Percentiles rank a stretch among this genome's conserved stretches.
Evolutionary conservation across 2,888 invertebrate genomes (phyloP).

Genomic region (Phaedon cochleariae): DNA sequence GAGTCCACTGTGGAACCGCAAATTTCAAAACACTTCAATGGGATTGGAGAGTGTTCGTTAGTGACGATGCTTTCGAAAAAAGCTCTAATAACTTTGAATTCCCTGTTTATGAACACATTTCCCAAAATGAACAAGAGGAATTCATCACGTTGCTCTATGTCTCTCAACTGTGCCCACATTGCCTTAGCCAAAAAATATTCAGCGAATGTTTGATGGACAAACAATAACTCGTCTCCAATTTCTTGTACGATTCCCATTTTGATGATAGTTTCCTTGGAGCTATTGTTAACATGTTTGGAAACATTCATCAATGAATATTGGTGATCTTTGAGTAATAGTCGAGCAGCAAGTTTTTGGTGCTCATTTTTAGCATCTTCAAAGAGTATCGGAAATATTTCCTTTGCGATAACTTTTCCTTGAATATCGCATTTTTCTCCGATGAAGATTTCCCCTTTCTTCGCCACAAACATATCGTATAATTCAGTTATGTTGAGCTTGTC

Average conservation of each 20-base stretch:
- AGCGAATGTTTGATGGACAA: too few relatives aligned
- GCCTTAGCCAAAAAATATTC: too few relatives aligned
- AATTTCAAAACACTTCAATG: neutral
- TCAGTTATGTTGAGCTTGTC: conserved; percentile 7
- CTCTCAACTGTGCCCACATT: neutral
- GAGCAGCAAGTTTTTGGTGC: too few relatives aligned
- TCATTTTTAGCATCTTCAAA: too few relatives aligned
- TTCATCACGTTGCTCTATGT: neutral
- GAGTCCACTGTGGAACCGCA: neutral
- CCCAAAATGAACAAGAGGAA: neutral
- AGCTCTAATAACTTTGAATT: neutral
- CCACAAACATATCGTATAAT: too few relatives aligned
- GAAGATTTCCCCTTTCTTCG: too few relatives aligned
- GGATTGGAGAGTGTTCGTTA: neutral
- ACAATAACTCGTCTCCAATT: neutral
- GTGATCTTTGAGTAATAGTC: too few relatives aligned
- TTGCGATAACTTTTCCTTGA: neutral
- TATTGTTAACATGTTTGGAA: too few relatives aligned
- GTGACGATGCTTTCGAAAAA: neutral
- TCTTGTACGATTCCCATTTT: neutral
- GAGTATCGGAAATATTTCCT: neutral
- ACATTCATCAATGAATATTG: too few relatives aligned
- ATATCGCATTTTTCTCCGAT: too few relatives aligned
- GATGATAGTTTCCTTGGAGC: too few relatives aligned
- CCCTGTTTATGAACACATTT: neutral